These are phyloP conservation scores for Paedocypris micromegethes DNA, from an alignment of 2,797 vertebrate genomes.

Conservation along the genomic window DNA sequence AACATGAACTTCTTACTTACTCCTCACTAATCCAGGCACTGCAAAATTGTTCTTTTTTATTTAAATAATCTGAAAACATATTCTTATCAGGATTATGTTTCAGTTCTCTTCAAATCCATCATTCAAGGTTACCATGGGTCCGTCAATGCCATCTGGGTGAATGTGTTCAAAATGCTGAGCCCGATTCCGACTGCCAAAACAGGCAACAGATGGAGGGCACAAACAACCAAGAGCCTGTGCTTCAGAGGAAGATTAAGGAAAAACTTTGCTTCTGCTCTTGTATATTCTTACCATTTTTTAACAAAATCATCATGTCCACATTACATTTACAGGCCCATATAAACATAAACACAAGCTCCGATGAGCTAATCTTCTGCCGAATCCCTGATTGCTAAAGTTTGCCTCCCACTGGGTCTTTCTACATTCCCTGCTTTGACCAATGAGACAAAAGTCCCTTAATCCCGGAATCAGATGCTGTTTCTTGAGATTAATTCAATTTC, in stretches of 20 bases:
- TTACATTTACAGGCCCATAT: neutral
- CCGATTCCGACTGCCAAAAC: slow-evolving; percentile 41
- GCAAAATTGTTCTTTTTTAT: slow-evolving; percentile 36
- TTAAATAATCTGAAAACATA: slow-evolving; percentile 49
- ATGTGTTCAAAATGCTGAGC: slow-evolving; percentile 37
- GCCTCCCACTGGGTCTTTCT: slow-evolving; percentile 43
- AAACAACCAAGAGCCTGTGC: slow-evolving; percentile 42
- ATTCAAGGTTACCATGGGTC: slow-evolving; percentile 26
- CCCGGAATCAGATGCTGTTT: slow-evolving; percentile 58
- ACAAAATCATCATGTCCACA: slow-evolving; percentile 10
- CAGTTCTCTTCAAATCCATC: slow-evolving; percentile 45
- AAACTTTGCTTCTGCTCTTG: slow-evolving; percentile 22
- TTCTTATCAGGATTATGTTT: slow-evolving; percentile 45
- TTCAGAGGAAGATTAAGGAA: slow-evolving; percentile 22
- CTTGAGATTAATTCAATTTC: slow-evolving; percentile 65
- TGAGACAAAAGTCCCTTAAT: slow-evolving; percentile 62
- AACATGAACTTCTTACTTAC: neutral
- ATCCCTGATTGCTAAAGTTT: slow-evolving; percentile 20
- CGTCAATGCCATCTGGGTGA: slow-evolving; percentile 34
- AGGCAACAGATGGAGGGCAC: slow-evolving; percentile 47
- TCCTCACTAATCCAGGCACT: slow-evolving; percentile 11
- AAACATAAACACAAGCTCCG: neutral
- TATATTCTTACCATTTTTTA: slow-evolving; percentile 35
- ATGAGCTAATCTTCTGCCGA: slow-evolving; percentile 38
- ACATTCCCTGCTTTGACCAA: slow-evolving; percentile 48